These are phyloP conservation scores for Orthosia gracilis DNA, from an alignment of 2,888 invertebrate species.

Conservation along the genomic window DNA sequence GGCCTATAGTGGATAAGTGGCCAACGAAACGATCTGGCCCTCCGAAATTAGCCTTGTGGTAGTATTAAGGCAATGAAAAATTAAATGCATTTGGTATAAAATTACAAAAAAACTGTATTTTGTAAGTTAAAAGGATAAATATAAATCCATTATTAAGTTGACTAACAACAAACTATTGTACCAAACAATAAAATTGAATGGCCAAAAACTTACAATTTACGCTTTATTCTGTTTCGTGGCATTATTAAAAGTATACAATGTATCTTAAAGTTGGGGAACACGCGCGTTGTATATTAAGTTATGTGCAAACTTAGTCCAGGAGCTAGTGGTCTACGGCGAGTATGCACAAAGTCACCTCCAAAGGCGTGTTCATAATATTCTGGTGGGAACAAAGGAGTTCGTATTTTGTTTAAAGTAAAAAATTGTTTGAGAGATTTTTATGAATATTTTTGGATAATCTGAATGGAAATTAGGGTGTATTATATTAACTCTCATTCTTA, in stretches of 20 bases:
- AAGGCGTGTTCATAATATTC: conserved; percentile 58
- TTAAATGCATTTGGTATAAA: too few species aligned
- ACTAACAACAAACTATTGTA: conserved; percentile 4
- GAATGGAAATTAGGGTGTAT: not conserved
- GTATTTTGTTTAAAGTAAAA: not conserved
- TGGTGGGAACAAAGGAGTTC: conserved; percentile 32
- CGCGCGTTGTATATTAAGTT: conserved; percentile 62
- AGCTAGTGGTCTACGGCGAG: conserved; percentile 47
- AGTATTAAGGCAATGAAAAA: too few species aligned
- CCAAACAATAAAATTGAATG: conserved; percentile 37
- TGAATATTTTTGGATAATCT: not conserved
- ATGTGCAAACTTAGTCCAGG: conserved; percentile 62
- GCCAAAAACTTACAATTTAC: conserved; percentile 34
- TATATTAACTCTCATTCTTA: too few species aligned
- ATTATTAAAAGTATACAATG: conserved; percentile 46
- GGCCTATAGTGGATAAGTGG: too few species aligned
- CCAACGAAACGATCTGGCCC: too few species aligned
- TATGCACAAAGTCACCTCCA: conserved; percentile 64
- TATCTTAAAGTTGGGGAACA: conserved; percentile 50
- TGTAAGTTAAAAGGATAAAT: too few species aligned
- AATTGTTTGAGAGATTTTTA: too few species aligned
- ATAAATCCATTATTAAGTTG: not conserved
- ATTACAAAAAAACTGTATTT: too few species aligned
- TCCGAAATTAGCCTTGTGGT: too few species aligned
- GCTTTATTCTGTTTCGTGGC: conserved; percentile 25